phyloP scores from a whole-genome alignment of 2,888 invertebrate species.

The Herminia tarsipennalis region DNA sequence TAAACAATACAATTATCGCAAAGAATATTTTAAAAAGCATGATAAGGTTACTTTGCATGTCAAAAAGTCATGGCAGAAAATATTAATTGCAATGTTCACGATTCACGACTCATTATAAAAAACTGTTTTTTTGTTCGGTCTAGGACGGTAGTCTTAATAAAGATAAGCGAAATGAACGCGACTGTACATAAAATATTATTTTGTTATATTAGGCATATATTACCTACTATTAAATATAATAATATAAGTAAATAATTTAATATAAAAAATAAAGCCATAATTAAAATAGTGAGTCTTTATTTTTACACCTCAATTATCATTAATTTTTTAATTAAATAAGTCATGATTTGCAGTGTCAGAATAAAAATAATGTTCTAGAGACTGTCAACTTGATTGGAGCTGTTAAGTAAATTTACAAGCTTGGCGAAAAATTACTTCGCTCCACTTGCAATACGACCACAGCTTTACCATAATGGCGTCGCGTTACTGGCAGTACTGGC shows the following conservation, averaged over 20 bases:
- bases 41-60: constrained; percentile 43
- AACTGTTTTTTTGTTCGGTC: constrained; percentile 13
- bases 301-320: too few species aligned
- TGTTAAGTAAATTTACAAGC: too few species aligned
- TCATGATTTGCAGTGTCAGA: too few species aligned
- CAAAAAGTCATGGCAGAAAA: constrained; percentile 25
- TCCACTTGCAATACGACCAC: neutral
- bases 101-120: constrained; percentile 20
- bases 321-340: too few species aligned
- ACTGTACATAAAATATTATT: too few species aligned
- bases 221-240: too few species aligned
- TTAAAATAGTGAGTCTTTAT: too few species aligned
- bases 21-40: neutral
- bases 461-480: constrained; percentile 8
- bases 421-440: constrained; percentile 21
- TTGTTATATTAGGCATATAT: too few species aligned
- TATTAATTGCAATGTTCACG: constrained; percentile 36
- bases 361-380: too few species aligned
- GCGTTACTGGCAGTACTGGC: constrained; percentile 2
- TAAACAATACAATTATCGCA: neutral
- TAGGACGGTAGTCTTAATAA: neutral
- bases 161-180: neutral
- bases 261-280: too few species aligned
- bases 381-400: too few species aligned
- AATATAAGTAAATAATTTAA: too few species aligned